Conservation (phyloP, 2,797 vertebrate genomes). For the Danionella dracula region DNA sequence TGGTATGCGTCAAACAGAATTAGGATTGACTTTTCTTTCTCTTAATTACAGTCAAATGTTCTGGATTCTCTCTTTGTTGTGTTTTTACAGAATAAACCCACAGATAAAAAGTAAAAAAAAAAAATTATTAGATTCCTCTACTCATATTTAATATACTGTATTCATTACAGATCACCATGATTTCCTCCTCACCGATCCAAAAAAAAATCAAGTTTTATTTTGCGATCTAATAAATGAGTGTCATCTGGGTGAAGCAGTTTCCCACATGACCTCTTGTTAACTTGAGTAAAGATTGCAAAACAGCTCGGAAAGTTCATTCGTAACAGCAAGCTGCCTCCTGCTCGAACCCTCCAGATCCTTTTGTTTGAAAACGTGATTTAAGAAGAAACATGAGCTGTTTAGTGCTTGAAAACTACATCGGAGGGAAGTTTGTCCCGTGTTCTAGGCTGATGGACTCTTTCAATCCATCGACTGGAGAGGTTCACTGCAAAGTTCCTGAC, state of each 20-base stretch:
- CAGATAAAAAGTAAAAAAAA: too few relatives aligned
- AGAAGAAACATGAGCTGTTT: constrained; percentile 49
- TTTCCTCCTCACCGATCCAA: too few relatives aligned
- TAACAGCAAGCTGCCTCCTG: background rate
- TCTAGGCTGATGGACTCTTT: constrained; percentile 79
- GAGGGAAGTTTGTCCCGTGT: constrained; percentile 80
- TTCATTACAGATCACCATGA: too few relatives aligned
- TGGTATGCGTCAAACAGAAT: too few relatives aligned
- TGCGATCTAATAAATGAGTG: too few relatives aligned
- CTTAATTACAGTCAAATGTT: too few relatives aligned
- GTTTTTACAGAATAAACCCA: too few relatives aligned
- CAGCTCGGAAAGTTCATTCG: constrained; percentile 2
- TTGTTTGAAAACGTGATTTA: background rate
- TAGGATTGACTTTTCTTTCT: too few relatives aligned
- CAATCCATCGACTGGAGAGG: constrained; percentile 82
- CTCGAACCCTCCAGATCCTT: background rate
- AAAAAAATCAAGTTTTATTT: too few relatives aligned
- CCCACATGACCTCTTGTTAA: background rate
- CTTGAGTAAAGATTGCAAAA: constrained; percentile 12
- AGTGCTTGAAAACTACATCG: constrained; percentile 88
- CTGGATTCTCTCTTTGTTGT: too few relatives aligned
- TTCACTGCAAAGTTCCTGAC: constrained; percentile 88
- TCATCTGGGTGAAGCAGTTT: background rate
- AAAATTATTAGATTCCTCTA: too few relatives aligned
- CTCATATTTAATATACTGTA: too few relatives aligned